Base-by-base conservation (phyloP, 37 sponge, comb jelly and placozoan genomes). In the Oscarella lobularis region DNA sequence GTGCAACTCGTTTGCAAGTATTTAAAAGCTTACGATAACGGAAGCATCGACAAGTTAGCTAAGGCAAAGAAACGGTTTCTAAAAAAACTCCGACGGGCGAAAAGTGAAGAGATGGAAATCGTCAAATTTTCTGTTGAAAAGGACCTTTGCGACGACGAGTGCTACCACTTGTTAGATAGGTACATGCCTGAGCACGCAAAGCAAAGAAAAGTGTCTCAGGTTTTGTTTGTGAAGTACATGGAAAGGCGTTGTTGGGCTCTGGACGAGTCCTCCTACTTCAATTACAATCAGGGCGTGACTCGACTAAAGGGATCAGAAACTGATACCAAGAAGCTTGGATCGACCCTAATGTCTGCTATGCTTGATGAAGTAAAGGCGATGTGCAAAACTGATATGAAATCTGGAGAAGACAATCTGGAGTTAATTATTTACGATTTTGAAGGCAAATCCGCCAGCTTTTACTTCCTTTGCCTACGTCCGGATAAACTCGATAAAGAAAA, bases 1-100 rank as follows among this genome's bases (percentile, higher is more conserved):
- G 93, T 92, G 1, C 89, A 92, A 75, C 79, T 92, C 35, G 93
- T 92, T 35, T 92, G 93, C 79, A 88, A 89, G 77, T 92, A 92
- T 68, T 86, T 92, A 34, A 74, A 78, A 72, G 89, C 87, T 6
- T 86, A 73, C 68, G 36, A 75, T 65, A 70, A 78, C 70, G 3
- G 2, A 37, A 74, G 32, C 36, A 41, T 29, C 54, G 41, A 34
- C 4, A n/a, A n/a, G n/a, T n/a, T n/a, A n/a, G 81, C 82, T 30
- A 78, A 79, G 38, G 68, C 66, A 35, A 82, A 84, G 9, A 81
- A 90, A 66, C 4, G 86, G 82, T 35, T 85, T 87, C 29, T 76
- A 87, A 40, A 75, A 69, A 14, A 73, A 75, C 33, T 92, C 79
- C 74, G 74, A 39, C 39, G 92, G 85, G 40, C 37, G 77, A 75